Conservation (phyloP, 2,797 vertebrate genomes). For the Nothura maculosa region DNA sequence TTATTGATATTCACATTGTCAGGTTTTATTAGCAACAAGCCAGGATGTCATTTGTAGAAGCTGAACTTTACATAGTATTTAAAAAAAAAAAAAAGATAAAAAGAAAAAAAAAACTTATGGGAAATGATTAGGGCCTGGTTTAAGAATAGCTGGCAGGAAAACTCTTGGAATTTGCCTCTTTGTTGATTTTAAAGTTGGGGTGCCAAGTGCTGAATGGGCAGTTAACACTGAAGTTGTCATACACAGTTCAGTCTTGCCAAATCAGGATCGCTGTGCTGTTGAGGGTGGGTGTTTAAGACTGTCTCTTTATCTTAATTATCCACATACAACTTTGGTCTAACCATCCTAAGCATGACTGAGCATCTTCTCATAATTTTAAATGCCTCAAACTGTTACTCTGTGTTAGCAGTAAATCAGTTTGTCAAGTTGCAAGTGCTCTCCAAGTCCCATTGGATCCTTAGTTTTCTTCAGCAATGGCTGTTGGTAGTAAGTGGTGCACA, state of each 20-base stretch:
- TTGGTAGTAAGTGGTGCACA: not conserved
- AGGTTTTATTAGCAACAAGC: not conserved
- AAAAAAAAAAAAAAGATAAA: not conserved
- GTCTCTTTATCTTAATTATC: not conserved
- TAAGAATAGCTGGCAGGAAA: not conserved
- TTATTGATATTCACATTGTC: not conserved
- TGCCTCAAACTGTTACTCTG: not conserved
- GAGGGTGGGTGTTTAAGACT: not conserved
- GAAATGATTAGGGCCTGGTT: not conserved
- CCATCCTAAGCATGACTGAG: not conserved
- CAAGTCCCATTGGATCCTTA: not conserved
- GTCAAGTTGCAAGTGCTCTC: not conserved
- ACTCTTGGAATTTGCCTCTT: not conserved
- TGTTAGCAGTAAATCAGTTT: not conserved
- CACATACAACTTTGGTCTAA: constrained; percentile 21
- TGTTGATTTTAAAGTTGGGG: not conserved
- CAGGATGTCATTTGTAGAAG: not conserved
- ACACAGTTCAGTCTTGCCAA: not conserved
- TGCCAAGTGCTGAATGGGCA: not conserved
- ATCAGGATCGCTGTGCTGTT: not conserved
- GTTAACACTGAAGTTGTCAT: not conserved
- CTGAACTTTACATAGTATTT: not conserved
- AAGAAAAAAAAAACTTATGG: not conserved
- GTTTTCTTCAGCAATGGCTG: not conserved
- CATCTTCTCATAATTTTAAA: not conserved